Conservation (phyloP, 1,140 invertebrate species). For the Teleogryllus occipitalis region DNA sequence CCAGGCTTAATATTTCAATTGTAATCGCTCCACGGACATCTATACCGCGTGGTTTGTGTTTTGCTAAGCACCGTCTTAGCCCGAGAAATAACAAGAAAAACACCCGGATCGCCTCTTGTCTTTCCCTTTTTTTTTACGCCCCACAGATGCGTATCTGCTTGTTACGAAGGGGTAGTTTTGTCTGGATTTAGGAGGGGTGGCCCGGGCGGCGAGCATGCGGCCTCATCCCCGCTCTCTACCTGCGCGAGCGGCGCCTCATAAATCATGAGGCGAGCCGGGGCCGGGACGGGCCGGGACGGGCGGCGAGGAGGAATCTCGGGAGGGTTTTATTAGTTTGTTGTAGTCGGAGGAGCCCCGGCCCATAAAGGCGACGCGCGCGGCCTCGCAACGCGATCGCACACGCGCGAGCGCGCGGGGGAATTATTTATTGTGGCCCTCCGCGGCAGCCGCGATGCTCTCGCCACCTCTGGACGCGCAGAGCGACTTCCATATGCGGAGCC, state of each 20-base stretch:
- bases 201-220: no score
- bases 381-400: no score
- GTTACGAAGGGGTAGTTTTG: neutral
- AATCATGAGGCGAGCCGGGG: neutral
- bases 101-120: neutral
- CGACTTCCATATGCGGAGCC: no score
- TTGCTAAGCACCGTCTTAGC: neutral
- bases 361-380: no score
- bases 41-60: neutral
- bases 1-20: neutral
- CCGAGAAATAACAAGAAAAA: neutral
- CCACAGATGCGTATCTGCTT: neutral
- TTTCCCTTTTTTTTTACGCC: neutral
- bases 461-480: no score
- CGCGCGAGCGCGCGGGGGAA: no score
- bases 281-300: no score
- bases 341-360: neutral
- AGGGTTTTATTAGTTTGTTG: constrained; percentile 1
- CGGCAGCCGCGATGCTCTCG: no score
- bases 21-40: neutral
- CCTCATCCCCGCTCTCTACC: neutral
- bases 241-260: neutral
- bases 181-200: constrained; percentile 3
- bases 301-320: neutral
- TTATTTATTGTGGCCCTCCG: no score